A percentile compares a stretch with the other conserved stretches of the same genome.
These are phyloP conservation scores for Lacerta agilis DNA, from an alignment of 2,797 vertebrate species.

Conservation along the genomic window DNA sequence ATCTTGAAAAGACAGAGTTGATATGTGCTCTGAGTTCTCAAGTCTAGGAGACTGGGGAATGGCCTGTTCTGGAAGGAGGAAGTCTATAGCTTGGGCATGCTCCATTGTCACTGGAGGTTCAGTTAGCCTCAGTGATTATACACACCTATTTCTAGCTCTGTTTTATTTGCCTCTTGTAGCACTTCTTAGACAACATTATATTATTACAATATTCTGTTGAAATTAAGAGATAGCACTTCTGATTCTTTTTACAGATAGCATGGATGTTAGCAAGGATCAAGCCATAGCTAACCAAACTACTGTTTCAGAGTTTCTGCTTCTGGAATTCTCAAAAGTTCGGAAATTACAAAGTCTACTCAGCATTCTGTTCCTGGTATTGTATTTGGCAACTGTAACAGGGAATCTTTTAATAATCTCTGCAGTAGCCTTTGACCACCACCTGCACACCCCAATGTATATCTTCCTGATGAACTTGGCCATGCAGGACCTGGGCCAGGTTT, in stretches of 20 bases:
- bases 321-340: not conserved
- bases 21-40: too few species aligned
- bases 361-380: not conserved
- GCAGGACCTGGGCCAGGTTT: not conserved
- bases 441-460: slow-evolving; percentile 8
- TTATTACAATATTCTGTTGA: not conserved
- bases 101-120: too few species aligned
- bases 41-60: too few species aligned
- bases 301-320: not conserved
- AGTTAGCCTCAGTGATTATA: too few species aligned
- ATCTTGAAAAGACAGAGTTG: too few species aligned
- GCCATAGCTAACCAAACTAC: not conserved
- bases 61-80: too few species aligned
- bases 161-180: too few species aligned
- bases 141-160: too few species aligned
- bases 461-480: slow-evolving; percentile 8
- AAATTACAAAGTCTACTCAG: not conserved
- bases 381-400: not conserved
- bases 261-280: not conserved
- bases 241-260: not conserved
- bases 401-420: slow-evolving; percentile 9
- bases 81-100: too few species aligned
- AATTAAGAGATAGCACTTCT: not conserved
- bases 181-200: too few species aligned
- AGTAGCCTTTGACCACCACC: not conserved